A percentile compares a stretch with the other conserved stretches of the same genome.
phyloP scores from a whole-genome alignment of 2,797 vertebrate genomes.

The Macropus fuliginosus region DNA sequence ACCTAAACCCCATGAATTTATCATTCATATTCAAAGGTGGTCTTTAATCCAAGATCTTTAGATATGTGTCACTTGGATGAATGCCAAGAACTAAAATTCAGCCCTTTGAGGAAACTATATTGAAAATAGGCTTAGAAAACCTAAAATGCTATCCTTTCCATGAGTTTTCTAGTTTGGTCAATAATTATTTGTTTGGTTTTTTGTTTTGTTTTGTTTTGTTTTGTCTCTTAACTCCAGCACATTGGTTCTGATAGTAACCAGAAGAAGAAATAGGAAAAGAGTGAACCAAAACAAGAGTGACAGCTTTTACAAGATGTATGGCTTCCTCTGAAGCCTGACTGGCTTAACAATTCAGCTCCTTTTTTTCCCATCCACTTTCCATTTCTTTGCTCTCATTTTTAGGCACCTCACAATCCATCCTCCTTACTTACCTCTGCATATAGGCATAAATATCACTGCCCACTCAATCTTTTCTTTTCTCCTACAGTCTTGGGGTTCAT shows the following conservation, averaged over 20 bases:
- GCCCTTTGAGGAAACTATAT: neutral
- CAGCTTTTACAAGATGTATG: neutral
- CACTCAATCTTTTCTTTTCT: neutral
- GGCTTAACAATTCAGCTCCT: neutral
- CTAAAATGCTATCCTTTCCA: neutral
- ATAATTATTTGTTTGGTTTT: neutral
- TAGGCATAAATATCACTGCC: neutral
- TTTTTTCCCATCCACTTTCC: neutral
- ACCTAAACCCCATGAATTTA: neutral
- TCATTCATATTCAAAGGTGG: neutral
- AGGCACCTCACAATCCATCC: neutral
- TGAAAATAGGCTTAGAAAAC: neutral
- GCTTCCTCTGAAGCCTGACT: neutral
- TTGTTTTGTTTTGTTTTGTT: too few species aligned
- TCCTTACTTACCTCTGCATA: neutral
- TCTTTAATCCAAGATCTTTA: neutral
- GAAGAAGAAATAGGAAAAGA: neutral
- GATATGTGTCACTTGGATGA: neutral
- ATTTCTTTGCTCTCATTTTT: neutral
- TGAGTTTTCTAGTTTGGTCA: neutral
- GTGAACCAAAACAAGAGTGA: neutral
- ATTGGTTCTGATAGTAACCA: neutral
- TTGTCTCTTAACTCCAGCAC: neutral
- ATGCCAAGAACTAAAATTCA: neutral
- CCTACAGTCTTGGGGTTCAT: neutral